These are phyloP conservation scores for Tyria jacobaeae DNA, from an alignment of 2,888 invertebrate genomes.

Conservation along the genomic window DNA sequence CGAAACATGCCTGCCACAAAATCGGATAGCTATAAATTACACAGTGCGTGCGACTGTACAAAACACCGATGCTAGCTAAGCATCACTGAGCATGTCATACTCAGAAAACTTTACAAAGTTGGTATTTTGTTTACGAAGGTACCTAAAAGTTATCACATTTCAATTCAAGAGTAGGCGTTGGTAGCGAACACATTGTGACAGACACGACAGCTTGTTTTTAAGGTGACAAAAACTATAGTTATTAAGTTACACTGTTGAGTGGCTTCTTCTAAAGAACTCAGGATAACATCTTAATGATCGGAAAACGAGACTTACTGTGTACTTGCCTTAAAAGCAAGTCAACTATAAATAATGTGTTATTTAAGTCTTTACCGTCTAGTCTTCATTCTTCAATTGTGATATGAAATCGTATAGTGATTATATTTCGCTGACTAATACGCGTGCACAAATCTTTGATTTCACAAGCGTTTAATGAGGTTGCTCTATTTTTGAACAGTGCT, in stretches of 20 bases:
- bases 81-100: conserved; percentile 56
- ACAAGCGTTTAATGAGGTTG: not conserved
- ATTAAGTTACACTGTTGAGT: conserved; percentile 12
- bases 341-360: conserved; percentile 9
- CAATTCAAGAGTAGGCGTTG: conserved; percentile 46
- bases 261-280: conserved; percentile 3
- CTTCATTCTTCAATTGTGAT: not conserved
- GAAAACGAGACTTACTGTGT: conserved; percentile 3
- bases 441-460: too few species aligned
- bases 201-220: conserved; percentile 25
- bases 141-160: conserved; percentile 48
- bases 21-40: conserved; percentile 52
- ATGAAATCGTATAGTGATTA: not conserved
- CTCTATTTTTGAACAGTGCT: not conserved
- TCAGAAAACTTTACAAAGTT: conserved; percentile 54
- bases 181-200: conserved; percentile 32
- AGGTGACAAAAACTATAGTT: conserved; percentile 28
- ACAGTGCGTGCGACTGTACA: conserved; percentile 37
- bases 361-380: not conserved
- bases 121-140: conserved; percentile 56
- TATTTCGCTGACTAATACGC: not conserved
- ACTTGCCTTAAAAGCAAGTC: conserved; percentile 1
- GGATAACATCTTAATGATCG: conserved; percentile 4
- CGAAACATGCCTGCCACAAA: conserved; percentile 57
- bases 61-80: conserved; percentile 48